These are phyloP conservation scores for Sorex araneus DNA, from an alignment of 2,113 vertebrate genomes.

Conservation along the genomic window DNA sequence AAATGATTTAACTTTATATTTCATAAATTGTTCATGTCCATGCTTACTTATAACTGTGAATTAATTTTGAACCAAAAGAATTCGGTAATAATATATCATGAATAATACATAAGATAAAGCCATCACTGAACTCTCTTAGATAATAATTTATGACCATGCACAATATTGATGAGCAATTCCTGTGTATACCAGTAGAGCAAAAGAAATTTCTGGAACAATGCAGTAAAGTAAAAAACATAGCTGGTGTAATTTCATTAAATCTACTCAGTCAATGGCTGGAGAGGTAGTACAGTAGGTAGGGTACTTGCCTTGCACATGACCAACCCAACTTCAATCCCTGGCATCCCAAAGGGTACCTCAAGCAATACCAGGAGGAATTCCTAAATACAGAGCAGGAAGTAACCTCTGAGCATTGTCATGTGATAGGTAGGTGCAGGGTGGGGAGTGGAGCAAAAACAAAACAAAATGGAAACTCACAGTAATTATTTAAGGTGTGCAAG, in stretches of 20 bases:
- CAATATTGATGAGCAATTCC: neutral
- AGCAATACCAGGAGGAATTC: too few relatives aligned
- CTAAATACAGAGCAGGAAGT: too few relatives aligned
- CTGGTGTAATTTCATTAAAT: too few relatives aligned
- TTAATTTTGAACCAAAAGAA: slow-evolving; percentile 6
- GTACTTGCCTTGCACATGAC: too few relatives aligned
- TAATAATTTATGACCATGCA: neutral
- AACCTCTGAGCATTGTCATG: too few relatives aligned
- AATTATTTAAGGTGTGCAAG: too few relatives aligned
- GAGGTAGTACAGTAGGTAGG: neutral
- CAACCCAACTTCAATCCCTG: too few relatives aligned
- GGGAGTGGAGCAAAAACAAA: too few relatives aligned
- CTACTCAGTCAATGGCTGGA: neutral
- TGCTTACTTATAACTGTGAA: neutral
- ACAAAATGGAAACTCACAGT: too few relatives aligned
- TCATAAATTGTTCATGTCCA: neutral
- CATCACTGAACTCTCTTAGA: neutral
- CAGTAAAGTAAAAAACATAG: neutral
- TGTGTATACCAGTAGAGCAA: neutral
- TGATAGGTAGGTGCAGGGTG: too few relatives aligned
- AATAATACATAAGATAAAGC: neutral
- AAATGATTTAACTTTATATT: slow-evolving; percentile 19
- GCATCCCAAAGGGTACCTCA: too few relatives aligned
- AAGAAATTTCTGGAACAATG: neutral
- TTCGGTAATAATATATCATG: neutral